These are phyloP conservation scores for Epistrophe grossulariae DNA, from an alignment of 2,888 invertebrate species.

Conservation along the genomic window DNA sequence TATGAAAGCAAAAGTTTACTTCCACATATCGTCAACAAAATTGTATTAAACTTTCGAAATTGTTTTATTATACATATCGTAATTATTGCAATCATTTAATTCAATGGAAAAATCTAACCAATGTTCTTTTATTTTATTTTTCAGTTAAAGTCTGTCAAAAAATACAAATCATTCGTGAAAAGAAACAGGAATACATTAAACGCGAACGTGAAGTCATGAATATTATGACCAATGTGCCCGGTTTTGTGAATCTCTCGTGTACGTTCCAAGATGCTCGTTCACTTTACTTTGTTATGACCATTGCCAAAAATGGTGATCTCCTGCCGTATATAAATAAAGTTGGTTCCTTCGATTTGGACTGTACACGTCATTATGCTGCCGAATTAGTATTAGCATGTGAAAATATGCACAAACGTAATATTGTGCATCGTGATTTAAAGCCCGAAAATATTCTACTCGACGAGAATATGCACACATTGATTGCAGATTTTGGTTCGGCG, in stretches of 20 bases:
- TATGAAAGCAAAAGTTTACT: background rate
- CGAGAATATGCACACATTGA: constrained; percentile 97
- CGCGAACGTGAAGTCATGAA: constrained; percentile 97
- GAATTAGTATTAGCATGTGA: constrained; percentile 96
- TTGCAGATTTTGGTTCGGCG: constrained; percentile 98
- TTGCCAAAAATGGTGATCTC: constrained; percentile 97
- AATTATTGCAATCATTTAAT: background rate
- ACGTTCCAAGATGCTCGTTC: constrained; percentile 97
- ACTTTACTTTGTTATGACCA: constrained; percentile 97
- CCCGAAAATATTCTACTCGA: constrained; percentile 98
- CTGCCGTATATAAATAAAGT: constrained; percentile 95
- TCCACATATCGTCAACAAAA: background rate
- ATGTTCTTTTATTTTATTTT: constrained; percentile 77
- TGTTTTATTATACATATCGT: background rate
- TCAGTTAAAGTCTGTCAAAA: constrained; percentile 99
- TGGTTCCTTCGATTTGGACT: constrained; percentile 94
- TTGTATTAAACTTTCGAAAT: constrained; percentile 21
- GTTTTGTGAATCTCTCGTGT: constrained; percentile 96
- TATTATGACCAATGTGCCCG: constrained; percentile 92
- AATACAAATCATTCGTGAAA: constrained; percentile 95
- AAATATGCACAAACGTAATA: constrained; percentile 93
- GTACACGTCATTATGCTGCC: constrained; percentile 96
- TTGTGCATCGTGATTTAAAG: constrained; percentile 98
- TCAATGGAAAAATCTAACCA: background rate
- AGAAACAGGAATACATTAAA: constrained; percentile 96